Conservation (phyloP, 2,797 vertebrate genomes). For the Artibeus lituratus region DNA sequence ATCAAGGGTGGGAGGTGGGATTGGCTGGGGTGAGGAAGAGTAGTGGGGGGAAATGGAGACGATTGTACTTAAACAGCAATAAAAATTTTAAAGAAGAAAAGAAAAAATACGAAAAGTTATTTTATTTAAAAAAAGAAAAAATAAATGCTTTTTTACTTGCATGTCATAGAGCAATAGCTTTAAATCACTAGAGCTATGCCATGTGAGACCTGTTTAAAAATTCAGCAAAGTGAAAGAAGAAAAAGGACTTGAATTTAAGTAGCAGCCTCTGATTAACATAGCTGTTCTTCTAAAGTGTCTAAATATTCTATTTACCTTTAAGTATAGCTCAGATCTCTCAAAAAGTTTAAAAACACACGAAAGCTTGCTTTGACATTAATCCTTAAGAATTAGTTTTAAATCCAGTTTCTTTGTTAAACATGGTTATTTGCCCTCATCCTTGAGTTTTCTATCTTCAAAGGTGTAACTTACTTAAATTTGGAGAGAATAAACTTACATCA, state of each 20-base stretch:
- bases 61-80: too few species aligned
- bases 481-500: background rate
- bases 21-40: too few species aligned
- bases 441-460: background rate
- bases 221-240: background rate
- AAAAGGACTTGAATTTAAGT: background rate
- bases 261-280: background rate
- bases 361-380: background rate
- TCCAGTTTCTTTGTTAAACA: slow-evolving; percentile 14
- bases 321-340: background rate
- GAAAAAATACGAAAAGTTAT: too few species aligned
- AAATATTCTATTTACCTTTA: background rate
- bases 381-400: slow-evolving; percentile 11
- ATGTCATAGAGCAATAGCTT: slow-evolving; percentile 40
- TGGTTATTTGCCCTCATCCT: background rate
- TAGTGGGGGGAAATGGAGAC: too few species aligned
- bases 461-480: background rate
- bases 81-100: too few species aligned
- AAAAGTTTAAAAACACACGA: background rate
- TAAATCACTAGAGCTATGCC: slow-evolving; percentile 51
- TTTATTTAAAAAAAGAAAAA: slow-evolving; percentile 55
- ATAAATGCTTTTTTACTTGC: slow-evolving; percentile 15
- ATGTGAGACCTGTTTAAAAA: slow-evolving; percentile 45
- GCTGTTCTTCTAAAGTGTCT: slow-evolving; percentile 11
- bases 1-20: too few species aligned